These are phyloP conservation scores for Drosophila robusta DNA, from an alignment of 2,888 invertebrate species.

Conservation along the genomic window DNA sequence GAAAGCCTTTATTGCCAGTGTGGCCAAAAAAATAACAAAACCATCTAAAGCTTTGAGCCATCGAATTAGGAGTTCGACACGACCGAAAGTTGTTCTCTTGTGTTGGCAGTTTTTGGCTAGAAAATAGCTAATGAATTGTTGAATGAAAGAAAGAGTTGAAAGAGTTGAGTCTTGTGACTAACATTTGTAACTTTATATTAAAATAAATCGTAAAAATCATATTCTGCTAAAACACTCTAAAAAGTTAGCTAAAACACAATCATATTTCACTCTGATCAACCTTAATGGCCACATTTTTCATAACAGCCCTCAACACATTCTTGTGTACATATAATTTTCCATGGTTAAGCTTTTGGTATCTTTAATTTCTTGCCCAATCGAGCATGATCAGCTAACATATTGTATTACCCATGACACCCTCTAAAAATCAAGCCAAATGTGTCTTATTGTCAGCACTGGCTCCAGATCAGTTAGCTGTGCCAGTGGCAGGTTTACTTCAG, in stretches of 20 bases:
- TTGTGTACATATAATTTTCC: not conserved
- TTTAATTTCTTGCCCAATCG: not conserved
- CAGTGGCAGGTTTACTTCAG: constrained; percentile 47
- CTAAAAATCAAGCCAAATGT: constrained; percentile 23
- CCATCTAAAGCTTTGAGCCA: constrained; percentile 2
- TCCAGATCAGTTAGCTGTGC: constrained; percentile 32
- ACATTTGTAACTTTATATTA: no score
- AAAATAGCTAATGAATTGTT: constrained; percentile 7
- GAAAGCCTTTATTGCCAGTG: constrained; percentile 6
- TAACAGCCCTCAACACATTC: no score
- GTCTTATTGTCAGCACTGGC: constrained; percentile 37
- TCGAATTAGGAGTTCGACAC: not conserved
- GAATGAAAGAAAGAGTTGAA: not conserved
- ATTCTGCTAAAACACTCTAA: no score
- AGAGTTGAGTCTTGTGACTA: no score
- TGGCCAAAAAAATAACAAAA: constrained; percentile 2
- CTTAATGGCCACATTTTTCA: no score
- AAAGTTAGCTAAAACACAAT: not conserved
- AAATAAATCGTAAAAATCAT: no score
- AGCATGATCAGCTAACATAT: constrained; percentile 9
- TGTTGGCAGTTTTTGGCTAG: constrained; percentile 5
- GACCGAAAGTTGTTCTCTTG: constrained; percentile 3
- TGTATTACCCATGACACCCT: constrained; percentile 11
- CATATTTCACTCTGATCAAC: not conserved
- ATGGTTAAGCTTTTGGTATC: not conserved